A percentile compares a stretch with the other conserved stretches of the same genome.
Conservation (phyloP, 2,888 invertebrate species). For the Theodoxus fluviatilis region DNA sequence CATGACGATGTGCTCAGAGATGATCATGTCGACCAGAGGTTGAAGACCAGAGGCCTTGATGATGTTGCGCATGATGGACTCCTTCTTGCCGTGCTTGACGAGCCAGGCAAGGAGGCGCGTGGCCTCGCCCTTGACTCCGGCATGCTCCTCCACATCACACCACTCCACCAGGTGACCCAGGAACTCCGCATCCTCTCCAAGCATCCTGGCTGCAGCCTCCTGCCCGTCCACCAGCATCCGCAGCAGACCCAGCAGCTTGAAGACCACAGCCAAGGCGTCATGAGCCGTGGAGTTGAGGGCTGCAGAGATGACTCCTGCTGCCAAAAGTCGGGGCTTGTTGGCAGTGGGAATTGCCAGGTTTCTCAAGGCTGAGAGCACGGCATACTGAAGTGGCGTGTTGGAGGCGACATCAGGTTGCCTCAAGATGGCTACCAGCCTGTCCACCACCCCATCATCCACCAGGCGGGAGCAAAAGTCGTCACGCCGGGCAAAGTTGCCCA, state of each 20-base stretch:
- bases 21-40: constrained; percentile 82
- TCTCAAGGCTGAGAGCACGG: constrained; percentile 76
- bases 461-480: constrained; percentile 76
- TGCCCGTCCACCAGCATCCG: constrained; percentile 84
- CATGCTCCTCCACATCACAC: constrained; percentile 80
- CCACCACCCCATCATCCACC: constrained; percentile 80
- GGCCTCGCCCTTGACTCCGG: constrained; percentile 78
- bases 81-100: constrained; percentile 73
- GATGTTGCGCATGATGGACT: constrained; percentile 67
- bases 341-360: constrained; percentile 68
- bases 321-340: constrained; percentile 79
- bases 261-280: constrained; percentile 80
- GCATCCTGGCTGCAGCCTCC: constrained; percentile 75
- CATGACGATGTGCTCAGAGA: constrained; percentile 85
- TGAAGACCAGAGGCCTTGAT: constrained; percentile 75
- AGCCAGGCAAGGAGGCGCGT: constrained; percentile 70
- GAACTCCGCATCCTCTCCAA: constrained; percentile 73
- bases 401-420: constrained; percentile 68
- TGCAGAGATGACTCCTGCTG: constrained; percentile 77
- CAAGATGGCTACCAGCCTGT: constrained; percentile 70
- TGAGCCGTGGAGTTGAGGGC: constrained; percentile 74
- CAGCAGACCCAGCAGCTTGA: constrained; percentile 84
- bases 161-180: constrained; percentile 77
- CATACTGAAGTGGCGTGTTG: constrained; percentile 76
- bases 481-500: constrained; percentile 88